These are phyloP conservation scores for Acanthaster planci DNA, from an alignment of 35 echinoderm and acorn worm species.

Conservation along the genomic window DNA sequence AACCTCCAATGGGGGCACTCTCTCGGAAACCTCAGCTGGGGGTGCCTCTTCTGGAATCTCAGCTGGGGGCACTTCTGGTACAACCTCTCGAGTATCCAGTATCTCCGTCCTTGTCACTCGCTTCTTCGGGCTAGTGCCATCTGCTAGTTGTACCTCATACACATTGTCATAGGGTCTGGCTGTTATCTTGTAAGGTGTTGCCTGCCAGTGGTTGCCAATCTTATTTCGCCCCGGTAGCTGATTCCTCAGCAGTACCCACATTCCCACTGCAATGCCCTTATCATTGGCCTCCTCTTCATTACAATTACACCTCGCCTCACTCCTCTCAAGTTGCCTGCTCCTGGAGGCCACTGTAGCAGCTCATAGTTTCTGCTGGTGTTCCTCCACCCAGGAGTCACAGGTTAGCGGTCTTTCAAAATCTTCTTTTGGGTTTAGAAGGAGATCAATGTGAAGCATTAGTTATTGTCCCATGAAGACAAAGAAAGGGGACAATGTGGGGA, in stretches of 20 bases:
- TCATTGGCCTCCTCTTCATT: constrained; percentile 7
- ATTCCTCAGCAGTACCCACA: background rate
- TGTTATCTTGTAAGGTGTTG: background rate
- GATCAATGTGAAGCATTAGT: background rate
- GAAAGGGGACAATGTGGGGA: constrained; percentile 30
- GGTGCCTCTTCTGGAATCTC: no score
- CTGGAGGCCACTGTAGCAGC: background rate
- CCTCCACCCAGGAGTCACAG: no score
- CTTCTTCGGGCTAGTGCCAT: background rate
- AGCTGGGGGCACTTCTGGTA: background rate
- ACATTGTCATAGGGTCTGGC: background rate
- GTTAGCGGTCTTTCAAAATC: no score
- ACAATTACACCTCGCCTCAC: background rate
- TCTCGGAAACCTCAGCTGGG: no score
- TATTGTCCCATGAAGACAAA: constrained; percentile 26
- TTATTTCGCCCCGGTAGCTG: background rate
- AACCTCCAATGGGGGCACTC: no score
- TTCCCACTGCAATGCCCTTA: constrained; percentile 1
- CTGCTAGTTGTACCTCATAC: background rate
- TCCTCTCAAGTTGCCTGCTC: constrained; percentile 5
- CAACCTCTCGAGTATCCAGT: background rate
- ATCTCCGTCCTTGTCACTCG: background rate
- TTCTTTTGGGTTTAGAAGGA: no score
- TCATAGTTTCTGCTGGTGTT: background rate
- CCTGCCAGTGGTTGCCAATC: background rate